These are phyloP conservation scores for Drosophila equinoxialis DNA, from an alignment of 1,140 invertebrate species.

Conservation along the genomic window DNA sequence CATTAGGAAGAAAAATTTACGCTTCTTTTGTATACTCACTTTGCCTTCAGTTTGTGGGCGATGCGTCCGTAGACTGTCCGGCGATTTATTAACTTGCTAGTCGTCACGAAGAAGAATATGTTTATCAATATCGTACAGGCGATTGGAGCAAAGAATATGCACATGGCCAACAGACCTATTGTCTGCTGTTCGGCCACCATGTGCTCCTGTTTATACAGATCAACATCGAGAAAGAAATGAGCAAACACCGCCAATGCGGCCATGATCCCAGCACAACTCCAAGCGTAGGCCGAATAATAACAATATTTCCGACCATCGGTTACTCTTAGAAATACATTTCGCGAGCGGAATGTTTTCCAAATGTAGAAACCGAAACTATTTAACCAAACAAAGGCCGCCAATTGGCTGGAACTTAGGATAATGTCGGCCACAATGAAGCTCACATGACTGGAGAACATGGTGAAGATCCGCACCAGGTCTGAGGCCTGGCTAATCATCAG, in stretches of 20 bases:
- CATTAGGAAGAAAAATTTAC: background rate
- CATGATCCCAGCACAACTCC: constrained; percentile 88
- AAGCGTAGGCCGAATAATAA: constrained; percentile 91
- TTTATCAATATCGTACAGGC: constrained; percentile 90
- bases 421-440: constrained; percentile 91
- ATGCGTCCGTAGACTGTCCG: constrained; percentile 92
- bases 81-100: constrained; percentile 89
- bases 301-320: constrained; percentile 93
- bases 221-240: constrained; percentile 90
- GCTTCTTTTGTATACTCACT: constrained; percentile 83
- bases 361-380: constrained; percentile 93
- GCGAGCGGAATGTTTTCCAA: constrained; percentile 92
- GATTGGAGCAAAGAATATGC: constrained; percentile 91
- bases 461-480: constrained; percentile 90
- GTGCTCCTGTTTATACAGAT: constrained; percentile 84
- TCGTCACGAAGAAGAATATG: constrained; percentile 90
- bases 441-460: constrained; percentile 90
- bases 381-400: constrained; percentile 92
- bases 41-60: constrained; percentile 92
- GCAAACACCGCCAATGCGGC: constrained; percentile 89
- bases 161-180: constrained; percentile 90
- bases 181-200: constrained; percentile 86
- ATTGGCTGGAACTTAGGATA: constrained; percentile 88
- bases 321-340: constrained; percentile 91
- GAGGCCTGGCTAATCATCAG: constrained; percentile 90